Evolutionary conservation across 2,888 invertebrate genomes (phyloP).

Genomic region (Caenorhabditis auriculariae): DNA sequence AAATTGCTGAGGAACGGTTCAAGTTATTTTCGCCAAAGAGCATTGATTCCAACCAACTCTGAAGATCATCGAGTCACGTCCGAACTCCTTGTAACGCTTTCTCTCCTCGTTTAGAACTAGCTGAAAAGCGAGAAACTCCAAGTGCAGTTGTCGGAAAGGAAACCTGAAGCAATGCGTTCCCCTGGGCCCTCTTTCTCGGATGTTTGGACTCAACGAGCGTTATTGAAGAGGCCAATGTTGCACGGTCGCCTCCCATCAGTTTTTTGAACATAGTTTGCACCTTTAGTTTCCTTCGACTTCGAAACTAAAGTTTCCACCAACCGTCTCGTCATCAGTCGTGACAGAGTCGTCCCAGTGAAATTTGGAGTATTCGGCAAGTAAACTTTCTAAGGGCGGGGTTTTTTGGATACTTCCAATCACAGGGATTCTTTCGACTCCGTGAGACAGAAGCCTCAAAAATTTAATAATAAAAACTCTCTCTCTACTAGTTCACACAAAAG

Average conservation of each 20-base stretch:
- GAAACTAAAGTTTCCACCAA: slow-evolving; percentile 1
- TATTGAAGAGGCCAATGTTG: slow-evolving; percentile 66
- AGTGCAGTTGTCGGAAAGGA: neutral
- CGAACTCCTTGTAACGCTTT: slow-evolving; percentile 49
- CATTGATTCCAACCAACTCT: slow-evolving; percentile 62
- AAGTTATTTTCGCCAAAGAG: neutral
- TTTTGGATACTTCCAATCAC: slow-evolving; percentile 28
- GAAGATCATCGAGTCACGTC: slow-evolving; percentile 60
- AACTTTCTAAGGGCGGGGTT: slow-evolving; percentile 28
- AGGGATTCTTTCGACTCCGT: no score
- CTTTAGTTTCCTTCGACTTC: slow-evolving; percentile 2
- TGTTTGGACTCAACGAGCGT: slow-evolving; percentile 68
- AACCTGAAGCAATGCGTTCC: slow-evolving; percentile 47
- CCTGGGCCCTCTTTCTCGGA: slow-evolving; percentile 65
- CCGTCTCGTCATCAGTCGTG: slow-evolving; percentile 41
- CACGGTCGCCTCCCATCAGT: slow-evolving; percentile 61
- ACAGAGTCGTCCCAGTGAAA: slow-evolving; percentile 48
- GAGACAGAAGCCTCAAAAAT: no score
- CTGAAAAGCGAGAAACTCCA: slow-evolving; percentile 1
- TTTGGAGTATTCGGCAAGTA: slow-evolving; percentile 38
- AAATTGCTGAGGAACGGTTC: slow-evolving; percentile 64
- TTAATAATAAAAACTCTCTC: no score
- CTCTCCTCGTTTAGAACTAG: slow-evolving; percentile 55
- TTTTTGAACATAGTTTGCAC: slow-evolving; percentile 30
- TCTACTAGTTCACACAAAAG: no score